Base-by-base conservation (phyloP, 2,113 vertebrate genomes). In the Sphaerodactylus townsendi region DNA sequence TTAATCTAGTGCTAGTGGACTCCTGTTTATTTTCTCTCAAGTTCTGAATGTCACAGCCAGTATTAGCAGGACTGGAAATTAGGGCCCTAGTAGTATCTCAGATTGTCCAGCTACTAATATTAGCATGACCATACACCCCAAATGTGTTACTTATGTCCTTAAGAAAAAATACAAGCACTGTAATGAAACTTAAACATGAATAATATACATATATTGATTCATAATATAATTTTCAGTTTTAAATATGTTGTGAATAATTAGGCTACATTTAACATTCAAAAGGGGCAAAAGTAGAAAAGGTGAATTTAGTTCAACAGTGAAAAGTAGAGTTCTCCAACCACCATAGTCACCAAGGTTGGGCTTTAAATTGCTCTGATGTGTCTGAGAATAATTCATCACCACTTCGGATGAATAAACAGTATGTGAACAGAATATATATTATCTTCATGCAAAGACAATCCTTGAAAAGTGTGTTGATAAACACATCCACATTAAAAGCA, bases 261-360 rank as follows among this genome's bases (percentile, higher is more conserved):
- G 85, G 85, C 82, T 85, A 35, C 28, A 82, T 46, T 86, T 87
- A 86, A 78, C 64, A 53, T 44, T 85, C n/a, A 2, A 28, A 11
- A 44, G 8, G 19, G 53, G 28, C 11, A 65, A 74, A 80, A 79
- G 50, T 41, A 59, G 21, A 25, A 25, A 90, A 85, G 4, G 46
- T 76, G 81, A 86, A 88, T 87, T 1, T 35, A 15, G 82, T 33
- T 70, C 9, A 7, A 35, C 70, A 59, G 50, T 15, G 77, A 62
- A 82, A 44, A 87, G 30, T 79, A 82, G 80, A 88, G 83, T 83
- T 69, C 73, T 84, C 73, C 37, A 81, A 15, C 48, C 81, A 72
- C 46, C 56, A 87, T 90, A 88, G 85, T 76, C 81, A 86, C 86
- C 84, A 90, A 94, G 88, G 85, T 91, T 92, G 92, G 92, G 74